A percentile compares a stretch with the other conserved stretches of the same genome.
Conservation (phyloP, 2,888 invertebrate genomes). For the Epicampocera succincta region DNA sequence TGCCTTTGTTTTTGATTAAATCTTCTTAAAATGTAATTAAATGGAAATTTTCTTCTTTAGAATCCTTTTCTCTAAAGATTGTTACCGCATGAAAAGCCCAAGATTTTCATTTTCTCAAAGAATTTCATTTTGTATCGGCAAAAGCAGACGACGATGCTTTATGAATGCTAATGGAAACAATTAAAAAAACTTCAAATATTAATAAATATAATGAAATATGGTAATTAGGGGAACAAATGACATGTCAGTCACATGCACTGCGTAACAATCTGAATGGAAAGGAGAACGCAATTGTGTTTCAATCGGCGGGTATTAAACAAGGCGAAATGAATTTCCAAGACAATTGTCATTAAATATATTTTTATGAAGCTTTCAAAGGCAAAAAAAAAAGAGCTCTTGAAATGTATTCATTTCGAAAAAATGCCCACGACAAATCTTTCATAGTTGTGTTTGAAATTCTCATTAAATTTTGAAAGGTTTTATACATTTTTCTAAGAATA, state of each 20-base stretch:
- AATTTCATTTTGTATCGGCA: neutral
- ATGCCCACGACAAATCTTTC: too few species aligned
- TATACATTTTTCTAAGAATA: too few species aligned
- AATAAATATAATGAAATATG: constrained; percentile 49
- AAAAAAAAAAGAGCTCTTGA: too few species aligned
- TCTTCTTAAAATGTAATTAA: constrained; percentile 66
- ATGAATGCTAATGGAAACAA: constrained; percentile 34
- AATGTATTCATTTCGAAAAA: too few species aligned
- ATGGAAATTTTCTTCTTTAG: constrained; percentile 57
- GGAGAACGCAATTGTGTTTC: too few species aligned
- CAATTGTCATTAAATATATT: too few species aligned
- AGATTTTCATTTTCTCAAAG: constrained; percentile 8
- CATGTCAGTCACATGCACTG: constrained; percentile 32
- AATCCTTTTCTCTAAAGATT: constrained; percentile 8
- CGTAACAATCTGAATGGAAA: neutral
- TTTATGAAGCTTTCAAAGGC: too few species aligned
- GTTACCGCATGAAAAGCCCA: neutral
- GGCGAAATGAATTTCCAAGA: too few species aligned
- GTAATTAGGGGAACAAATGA: constrained; percentile 46
- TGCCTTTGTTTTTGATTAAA: constrained; percentile 51
- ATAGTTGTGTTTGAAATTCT: too few species aligned
- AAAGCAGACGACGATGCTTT: constrained; percentile 14
- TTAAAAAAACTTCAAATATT: constrained; percentile 42
- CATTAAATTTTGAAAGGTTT: too few species aligned
- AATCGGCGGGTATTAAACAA: too few species aligned